phyloP scores from a whole-genome alignment of 2,888 invertebrate species.

The Epinotia brunnichana region DNA sequence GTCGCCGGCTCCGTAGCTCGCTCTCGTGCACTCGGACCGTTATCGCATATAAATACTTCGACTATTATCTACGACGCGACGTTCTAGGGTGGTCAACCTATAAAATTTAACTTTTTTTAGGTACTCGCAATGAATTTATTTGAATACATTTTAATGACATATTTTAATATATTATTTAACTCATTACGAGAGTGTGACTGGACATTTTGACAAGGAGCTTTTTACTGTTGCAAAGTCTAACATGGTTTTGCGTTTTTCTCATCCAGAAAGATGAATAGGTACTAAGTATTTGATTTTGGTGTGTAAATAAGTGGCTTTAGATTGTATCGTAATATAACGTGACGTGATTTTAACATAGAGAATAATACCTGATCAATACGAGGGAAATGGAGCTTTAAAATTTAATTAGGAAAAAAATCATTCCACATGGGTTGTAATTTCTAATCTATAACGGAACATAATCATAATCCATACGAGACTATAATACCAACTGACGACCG shows the following conservation, averaged over 20 bases:
- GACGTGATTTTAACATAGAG: too few species aligned
- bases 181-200: too few species aligned
- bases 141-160: background rate
- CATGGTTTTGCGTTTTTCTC: background rate
- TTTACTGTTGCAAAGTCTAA: too few species aligned
- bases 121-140: background rate
- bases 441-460: background rate
- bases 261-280: background rate
- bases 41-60: slow-evolving; percentile 28
- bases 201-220: too few species aligned
- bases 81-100: slow-evolving; percentile 27
- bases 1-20: slow-evolving; percentile 53
- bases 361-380: too few species aligned
- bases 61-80: slow-evolving; percentile 23
- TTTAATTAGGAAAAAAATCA: background rate
- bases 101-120: background rate
- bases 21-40: slow-evolving; percentile 54
- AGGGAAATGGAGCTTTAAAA: background rate
- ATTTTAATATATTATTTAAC: background rate
- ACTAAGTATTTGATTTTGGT: background rate
- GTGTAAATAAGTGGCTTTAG: background rate
- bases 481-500: too few species aligned
- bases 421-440: background rate
- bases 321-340: too few species aligned
- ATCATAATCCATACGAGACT: background rate